Conservation (phyloP, 2,888 invertebrate species). For the Cryptocephalus moraei region DNA sequence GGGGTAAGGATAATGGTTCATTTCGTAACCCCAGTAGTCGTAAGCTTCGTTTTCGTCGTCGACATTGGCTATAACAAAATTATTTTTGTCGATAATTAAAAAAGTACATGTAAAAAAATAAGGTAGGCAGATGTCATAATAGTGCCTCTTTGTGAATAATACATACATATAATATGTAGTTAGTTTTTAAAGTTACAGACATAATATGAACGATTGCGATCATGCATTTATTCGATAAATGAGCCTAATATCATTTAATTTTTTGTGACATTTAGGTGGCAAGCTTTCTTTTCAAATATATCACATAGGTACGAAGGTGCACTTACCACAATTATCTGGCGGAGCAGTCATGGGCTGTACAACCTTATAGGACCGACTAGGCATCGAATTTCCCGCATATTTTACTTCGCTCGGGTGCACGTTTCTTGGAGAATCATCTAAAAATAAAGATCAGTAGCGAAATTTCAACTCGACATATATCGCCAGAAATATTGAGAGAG, state of each 20-base stretch:
- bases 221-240: slow-evolving; percentile 4
- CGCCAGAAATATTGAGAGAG: neutral
- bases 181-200: slow-evolving; percentile 8
- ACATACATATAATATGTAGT: slow-evolving; percentile 6
- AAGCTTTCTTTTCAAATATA: neutral
- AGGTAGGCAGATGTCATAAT: slow-evolving; percentile 19
- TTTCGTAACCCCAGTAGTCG: slow-evolving; percentile 26
- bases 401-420: slow-evolving; percentile 59
- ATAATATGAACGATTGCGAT: slow-evolving; percentile 6
- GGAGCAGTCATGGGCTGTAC: slow-evolving; percentile 70
- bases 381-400: slow-evolving; percentile 69
- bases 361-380: slow-evolving; percentile 69
- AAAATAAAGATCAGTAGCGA: slow-evolving; percentile 1
- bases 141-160: slow-evolving; percentile 1
- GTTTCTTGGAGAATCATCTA: slow-evolving; percentile 24
- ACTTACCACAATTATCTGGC: slow-evolving; percentile 35
- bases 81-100: slow-evolving; percentile 1
- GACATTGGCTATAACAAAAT: slow-evolving; percentile 37
- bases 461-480: neutral
- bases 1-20: slow-evolving; percentile 24
- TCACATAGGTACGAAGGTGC: slow-evolving; percentile 5
- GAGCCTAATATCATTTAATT: too few species aligned
- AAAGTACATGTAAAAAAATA: slow-evolving; percentile 5
- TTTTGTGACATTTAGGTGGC: neutral
- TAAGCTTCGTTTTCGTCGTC: slow-evolving; percentile 27